These are phyloP conservation scores for Tinea trinotella DNA, from an alignment of 2,888 invertebrate species.

Conservation along the genomic window DNA sequence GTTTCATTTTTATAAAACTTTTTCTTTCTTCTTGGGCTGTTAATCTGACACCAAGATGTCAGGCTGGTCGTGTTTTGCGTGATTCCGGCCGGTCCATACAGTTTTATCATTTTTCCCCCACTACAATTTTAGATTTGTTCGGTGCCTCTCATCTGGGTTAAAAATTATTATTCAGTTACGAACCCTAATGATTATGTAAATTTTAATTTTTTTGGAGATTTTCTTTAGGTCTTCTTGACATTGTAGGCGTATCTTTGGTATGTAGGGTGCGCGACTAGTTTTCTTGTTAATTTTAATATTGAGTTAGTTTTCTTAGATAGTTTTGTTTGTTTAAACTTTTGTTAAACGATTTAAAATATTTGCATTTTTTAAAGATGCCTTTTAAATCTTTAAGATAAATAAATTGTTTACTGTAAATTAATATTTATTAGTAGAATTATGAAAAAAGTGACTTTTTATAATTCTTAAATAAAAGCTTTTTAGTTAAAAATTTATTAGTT, in stretches of 20 bases:
- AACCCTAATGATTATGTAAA: conserved; percentile 46
- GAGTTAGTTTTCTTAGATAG: too few relatives aligned
- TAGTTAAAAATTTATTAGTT: too few relatives aligned
- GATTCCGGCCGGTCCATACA: conserved; percentile 43
- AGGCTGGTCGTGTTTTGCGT: conserved; percentile 52
- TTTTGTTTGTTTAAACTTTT: too few relatives aligned
- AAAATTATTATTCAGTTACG: conserved; percentile 38
- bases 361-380: too few relatives aligned
- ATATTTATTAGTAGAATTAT: too few relatives aligned
- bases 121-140: conserved; percentile 38
- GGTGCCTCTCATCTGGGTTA: conserved; percentile 46
- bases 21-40: conserved; percentile 31
- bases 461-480: too few relatives aligned
- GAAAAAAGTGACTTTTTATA: too few relatives aligned
- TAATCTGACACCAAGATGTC: conserved; percentile 59
- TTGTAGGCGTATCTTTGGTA: conserved; percentile 5
- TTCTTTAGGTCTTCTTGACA: conserved; percentile 11
- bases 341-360: too few relatives aligned
- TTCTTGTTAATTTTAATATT: too few relatives aligned
- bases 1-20: conserved; percentile 44
- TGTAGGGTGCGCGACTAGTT: neutral
- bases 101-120: conserved; percentile 65
- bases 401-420: too few relatives aligned
- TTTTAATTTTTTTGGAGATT: conserved; percentile 8
- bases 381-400: too few relatives aligned